A percentile compares a stretch with the other conserved stretches of the same genome.
These are phyloP conservation scores for Xerus rutilus DNA, from an alignment of 2,797 vertebrate species.

Conservation along the genomic window DNA sequence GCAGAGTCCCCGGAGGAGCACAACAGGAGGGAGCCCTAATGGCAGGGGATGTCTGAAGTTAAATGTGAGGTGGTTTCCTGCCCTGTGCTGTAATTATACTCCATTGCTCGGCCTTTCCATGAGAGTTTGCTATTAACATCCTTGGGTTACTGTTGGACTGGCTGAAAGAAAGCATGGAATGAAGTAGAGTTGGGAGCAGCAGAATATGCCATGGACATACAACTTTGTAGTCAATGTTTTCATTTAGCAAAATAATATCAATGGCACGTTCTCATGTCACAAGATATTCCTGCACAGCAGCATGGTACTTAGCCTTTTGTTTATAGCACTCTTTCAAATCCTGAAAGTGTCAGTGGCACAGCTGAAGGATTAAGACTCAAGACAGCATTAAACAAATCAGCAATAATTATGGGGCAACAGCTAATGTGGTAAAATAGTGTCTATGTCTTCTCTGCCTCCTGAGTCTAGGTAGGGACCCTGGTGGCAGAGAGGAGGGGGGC, in stretches of 20 bases:
- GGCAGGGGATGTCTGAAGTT: no score
- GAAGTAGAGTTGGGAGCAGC: neutral
- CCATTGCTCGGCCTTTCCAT: neutral
- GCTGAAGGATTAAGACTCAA: neutral
- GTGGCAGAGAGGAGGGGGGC: neutral
- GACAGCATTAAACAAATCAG: neutral
- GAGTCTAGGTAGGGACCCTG: neutral
- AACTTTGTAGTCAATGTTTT: neutral
- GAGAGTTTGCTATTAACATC: neutral
- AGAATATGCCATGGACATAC: neutral
- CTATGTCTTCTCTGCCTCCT: neutral
- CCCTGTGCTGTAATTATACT: neutral
- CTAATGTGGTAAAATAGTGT: neutral
- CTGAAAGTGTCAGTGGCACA: neutral
- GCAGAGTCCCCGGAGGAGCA: neutral
- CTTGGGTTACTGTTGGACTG: neutral
- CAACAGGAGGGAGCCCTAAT: neutral
- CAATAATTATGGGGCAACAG: neutral
- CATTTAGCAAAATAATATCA: neutral
- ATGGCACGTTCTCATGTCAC: neutral
- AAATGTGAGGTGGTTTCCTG: neutral
- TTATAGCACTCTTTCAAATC: neutral
- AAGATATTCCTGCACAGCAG: neutral
- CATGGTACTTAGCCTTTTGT: no score
- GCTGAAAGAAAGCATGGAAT: neutral